Evolutionary conservation across 2,113 vertebrate species (phyloP).

Genomic region (Leiothrix lutea): DNA sequence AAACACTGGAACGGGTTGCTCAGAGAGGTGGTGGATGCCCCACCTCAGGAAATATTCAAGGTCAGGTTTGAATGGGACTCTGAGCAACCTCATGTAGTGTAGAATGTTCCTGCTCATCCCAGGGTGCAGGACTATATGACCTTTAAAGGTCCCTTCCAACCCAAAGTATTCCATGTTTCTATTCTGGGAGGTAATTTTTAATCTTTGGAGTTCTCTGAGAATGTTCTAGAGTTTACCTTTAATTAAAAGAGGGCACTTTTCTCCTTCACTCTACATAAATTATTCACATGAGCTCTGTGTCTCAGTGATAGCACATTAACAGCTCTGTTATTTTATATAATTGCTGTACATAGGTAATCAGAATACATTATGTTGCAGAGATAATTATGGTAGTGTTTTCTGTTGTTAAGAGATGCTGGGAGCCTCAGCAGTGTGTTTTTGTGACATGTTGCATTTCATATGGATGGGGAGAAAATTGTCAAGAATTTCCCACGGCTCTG

Average conservation of each 20-base stretch:
- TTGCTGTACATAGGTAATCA: conserved; percentile 55
- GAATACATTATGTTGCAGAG: conserved; percentile 43
- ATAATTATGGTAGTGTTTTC: conserved; percentile 25
- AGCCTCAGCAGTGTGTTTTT: background rate
- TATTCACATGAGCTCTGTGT: conserved; percentile 18
- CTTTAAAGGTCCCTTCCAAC: background rate
- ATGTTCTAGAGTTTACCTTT: background rate
- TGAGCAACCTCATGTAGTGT: background rate
- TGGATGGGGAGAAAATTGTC: background rate
- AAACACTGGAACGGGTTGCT: background rate
- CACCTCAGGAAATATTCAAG: background rate
- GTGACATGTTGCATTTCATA: background rate
- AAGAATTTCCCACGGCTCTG: background rate
- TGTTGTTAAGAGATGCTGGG: conserved; percentile 1
- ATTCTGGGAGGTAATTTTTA: background rate
- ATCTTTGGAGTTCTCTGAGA: background rate
- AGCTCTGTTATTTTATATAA: conserved; percentile 51
- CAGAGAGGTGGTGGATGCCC: background rate
- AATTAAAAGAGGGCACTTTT: background rate
- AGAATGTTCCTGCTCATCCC: background rate
- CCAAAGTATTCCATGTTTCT: background rate
- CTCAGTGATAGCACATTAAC: conserved; percentile 1
- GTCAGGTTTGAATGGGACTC: background rate
- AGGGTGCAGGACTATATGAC: background rate
- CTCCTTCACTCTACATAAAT: conserved; percentile 12